Evolutionary conservation across 1,140 invertebrate species (phyloP).

Genomic region (Meloidogyne exigua): DNA sequence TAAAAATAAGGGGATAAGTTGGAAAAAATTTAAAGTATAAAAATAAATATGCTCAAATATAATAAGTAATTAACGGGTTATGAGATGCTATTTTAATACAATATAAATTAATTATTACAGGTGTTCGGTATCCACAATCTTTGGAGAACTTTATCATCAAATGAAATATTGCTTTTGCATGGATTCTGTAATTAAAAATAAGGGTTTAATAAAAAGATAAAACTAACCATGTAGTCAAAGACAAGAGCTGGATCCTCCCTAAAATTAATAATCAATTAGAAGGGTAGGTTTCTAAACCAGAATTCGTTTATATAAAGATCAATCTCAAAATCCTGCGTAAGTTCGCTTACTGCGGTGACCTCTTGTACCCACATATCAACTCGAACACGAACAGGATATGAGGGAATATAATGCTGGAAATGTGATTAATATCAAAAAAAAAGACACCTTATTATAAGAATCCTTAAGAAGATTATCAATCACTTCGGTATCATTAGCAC

Average conservation of each 20-base stretch:
- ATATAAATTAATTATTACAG: constrained; percentile 32
- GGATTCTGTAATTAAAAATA: constrained; percentile 45
- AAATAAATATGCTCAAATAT: no score
- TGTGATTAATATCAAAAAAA: no score
- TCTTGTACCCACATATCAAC: constrained; percentile 64
- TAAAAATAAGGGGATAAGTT: no score
- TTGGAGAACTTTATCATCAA: constrained; percentile 61
- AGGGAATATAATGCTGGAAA: constrained; percentile 56
- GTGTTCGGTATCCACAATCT: constrained; percentile 60
- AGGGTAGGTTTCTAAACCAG: constrained; percentile 30
- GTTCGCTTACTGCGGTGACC: constrained; percentile 61
- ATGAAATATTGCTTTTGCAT: constrained; percentile 61
- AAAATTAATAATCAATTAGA: not conserved
- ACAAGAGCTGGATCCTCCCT: constrained; percentile 58
- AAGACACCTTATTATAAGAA: constrained; percentile 58
- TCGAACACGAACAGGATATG: constrained; percentile 61
- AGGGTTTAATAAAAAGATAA: constrained; percentile 40
- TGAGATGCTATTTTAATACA: no score
- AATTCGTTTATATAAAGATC: constrained; percentile 64
- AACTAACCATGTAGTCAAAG: constrained; percentile 60
- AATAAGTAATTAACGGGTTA: no score
- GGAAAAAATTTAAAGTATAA: no score
- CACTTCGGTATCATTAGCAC: constrained; percentile 62
- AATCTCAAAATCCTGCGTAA: constrained; percentile 63
- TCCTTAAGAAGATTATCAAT: constrained; percentile 61